A percentile compares a stretch with the other conserved stretches of the same genome.
Conservation (phyloP, 2,888 invertebrate genomes). For the Artemia sinica region DNA sequence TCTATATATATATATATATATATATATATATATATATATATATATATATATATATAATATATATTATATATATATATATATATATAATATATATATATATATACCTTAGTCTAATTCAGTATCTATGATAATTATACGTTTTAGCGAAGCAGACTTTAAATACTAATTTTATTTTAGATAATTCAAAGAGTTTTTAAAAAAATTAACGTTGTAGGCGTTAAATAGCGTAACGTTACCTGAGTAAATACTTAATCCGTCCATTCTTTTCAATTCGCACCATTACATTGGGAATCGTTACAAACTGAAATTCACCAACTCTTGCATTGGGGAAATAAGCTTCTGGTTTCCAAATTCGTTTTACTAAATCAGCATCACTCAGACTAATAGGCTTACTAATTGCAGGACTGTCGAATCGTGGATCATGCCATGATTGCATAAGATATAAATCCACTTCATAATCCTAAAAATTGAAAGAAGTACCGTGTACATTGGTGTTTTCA, state of each 20-base stretch:
- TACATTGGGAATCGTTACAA: slow-evolving; percentile 37
- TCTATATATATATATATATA: too few relatives aligned
- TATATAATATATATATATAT: too few relatives aligned
- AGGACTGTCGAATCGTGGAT: slow-evolving; percentile 33
- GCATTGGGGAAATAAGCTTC: slow-evolving; percentile 37
- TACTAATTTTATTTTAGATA: too few relatives aligned
- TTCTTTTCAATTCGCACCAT: slow-evolving; percentile 36
- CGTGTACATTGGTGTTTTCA: neutral
- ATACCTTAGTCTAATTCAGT: too few relatives aligned
- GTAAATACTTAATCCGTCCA: slow-evolving; percentile 36
- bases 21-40: too few relatives aligned
- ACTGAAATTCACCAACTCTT: slow-evolving; percentile 37
- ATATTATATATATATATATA: too few relatives aligned
- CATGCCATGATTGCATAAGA: slow-evolving; percentile 36
- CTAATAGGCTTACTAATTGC: slow-evolving; percentile 34
- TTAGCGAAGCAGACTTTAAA: too few relatives aligned
- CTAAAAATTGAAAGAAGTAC: slow-evolving; percentile 27
- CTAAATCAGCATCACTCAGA: slow-evolving; percentile 35
- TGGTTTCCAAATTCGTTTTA: slow-evolving; percentile 36
- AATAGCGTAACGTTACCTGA: slow-evolving; percentile 30
- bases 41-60: too few relatives aligned
- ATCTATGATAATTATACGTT: too few relatives aligned
- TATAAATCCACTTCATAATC: slow-evolving; percentile 38
- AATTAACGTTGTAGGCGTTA: too few relatives aligned
- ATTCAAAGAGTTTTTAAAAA: too few relatives aligned